Evolutionary conservation across 2,113 vertebrate species (phyloP), one percentile per base, ranked within the genome.

Genomic region (Crypturellus undulatus): DNA sequence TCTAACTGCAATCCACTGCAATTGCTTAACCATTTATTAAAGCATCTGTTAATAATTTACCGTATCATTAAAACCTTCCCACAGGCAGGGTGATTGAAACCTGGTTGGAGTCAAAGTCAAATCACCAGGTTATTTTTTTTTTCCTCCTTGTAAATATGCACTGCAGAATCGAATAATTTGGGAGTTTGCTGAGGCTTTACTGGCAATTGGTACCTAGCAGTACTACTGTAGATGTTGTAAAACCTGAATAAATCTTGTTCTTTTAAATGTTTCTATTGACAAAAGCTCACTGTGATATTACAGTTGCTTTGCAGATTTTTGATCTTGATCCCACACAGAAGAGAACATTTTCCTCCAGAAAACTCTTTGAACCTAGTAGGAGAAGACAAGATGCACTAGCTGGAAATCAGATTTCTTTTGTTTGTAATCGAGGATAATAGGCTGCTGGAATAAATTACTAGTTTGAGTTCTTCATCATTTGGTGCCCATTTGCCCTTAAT

Each of bases 11-110:
- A 20, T 60, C 62, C 80, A 0, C 68, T 58, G 65, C 94, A 34
- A 93, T 93, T 90, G 92, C 90, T 94, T 96, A 92, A 92, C 77
- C 18, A 32, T 16, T 7, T 81, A 72, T 93, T 96, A 92, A 95
- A 94, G 73, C 4, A 2, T 43, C 68, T 85, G 85, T 90, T 89
- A 94, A 94, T 94, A 86, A 84, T 92, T 95, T 92, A 92, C 70
- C 5, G 16, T 86, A 5, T 28, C 42, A 70, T 87, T 85, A 63
- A 94, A 94, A 42, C n/a, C 38, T 65, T 82, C 2, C 12, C 88
- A 15, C 78, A 38, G 81, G n/a, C 40, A 79, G 18, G 62, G 40
- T 72, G 82, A 43, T 58, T 58, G 78, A 88, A 93, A 49, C 3
- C 1, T 62, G 42, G 18, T 56, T 84, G 72, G 40, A 84, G 49